Base-by-base conservation (phyloP, 2,888 invertebrate genomes). In the Drosophila imparisetae region DNA sequence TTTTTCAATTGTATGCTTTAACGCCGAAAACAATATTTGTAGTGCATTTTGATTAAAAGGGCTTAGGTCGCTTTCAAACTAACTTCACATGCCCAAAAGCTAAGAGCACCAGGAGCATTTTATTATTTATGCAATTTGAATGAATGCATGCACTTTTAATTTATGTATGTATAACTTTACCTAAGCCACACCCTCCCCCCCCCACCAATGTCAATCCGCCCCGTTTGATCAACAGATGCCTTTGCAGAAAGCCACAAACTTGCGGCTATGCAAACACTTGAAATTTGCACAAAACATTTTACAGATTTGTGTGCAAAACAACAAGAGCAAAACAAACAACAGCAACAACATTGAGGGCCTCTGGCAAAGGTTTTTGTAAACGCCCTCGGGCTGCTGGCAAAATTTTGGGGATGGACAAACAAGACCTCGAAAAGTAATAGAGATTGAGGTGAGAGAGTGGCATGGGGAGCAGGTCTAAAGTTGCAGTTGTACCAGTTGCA, bases 271-370 rank as follows among this genome's bases (percentile, higher is more conserved):
- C 72, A 82, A 82, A 66, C 80, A 82, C 83, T 82, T 79, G 71
- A 75, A 82, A 80, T 75, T 72, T 75, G 75, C 66, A 80, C 66
- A 82, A 82, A 80, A 80, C 77, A 83, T 77, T 80, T 83, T 76
- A 73, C 81, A 80, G 83, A 80, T 80, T 83, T 83, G 77, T 73
- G 80, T 77, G 50, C 58, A 68, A n/a, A 66, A 55, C 74, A 73
- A 73, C 52, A 59, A 57, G 54, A 75, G 57, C 38, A 55, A 50
- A 50, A 11, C 32, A 32, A 63, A 57, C 13, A 24, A 27, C 24
- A 34, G 18, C 10, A 70, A 11, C 10, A 52, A 52, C 40, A 36
- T 27, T 45, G 64, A 13, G 29, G n/a, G 81, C 81, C 64, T 30
- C 30, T 27, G 53, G 78, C 55, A 48, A 69, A 78, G 78, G 78